Percentiles rank a stretch among this genome's conserved stretches.
phyloP scores from a whole-genome alignment of 2,888 invertebrate genomes.

The Agriopis aurantiaria region DNA sequence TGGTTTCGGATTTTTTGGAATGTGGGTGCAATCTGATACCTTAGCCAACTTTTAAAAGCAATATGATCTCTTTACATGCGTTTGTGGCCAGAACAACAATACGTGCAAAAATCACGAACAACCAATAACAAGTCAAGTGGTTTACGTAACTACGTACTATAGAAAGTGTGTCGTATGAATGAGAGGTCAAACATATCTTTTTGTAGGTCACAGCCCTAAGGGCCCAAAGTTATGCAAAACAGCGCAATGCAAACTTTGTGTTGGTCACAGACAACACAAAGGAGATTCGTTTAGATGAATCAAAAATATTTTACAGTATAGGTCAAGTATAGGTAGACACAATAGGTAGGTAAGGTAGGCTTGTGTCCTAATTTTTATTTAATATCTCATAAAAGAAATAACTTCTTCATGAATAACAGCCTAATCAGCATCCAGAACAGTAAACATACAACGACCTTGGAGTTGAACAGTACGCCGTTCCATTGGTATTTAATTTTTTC shows the following conservation, averaged over 20 bases:
- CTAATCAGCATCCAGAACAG: too few relatives aligned
- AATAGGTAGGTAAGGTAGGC: too few relatives aligned
- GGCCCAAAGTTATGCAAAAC: constrained; percentile 37
- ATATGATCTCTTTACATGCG: constrained; percentile 24
- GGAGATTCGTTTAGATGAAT: neutral
- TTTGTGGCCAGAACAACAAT: constrained; percentile 38
- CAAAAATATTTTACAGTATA: neutral
- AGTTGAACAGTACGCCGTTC: too few relatives aligned
- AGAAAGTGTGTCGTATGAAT: constrained; percentile 51
- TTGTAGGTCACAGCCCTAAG: constrained; percentile 45
- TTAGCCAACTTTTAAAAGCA: constrained; percentile 25
- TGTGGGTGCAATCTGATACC: constrained; percentile 16
- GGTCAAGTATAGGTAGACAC: neutral
- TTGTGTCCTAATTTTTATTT: too few relatives aligned
- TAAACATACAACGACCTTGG: too few relatives aligned
- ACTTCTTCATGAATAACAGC: too few relatives aligned
- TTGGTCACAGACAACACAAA: neutral
- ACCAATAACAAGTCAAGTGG: constrained; percentile 36
- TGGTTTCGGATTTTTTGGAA: constrained; percentile 23
- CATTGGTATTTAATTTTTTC: too few relatives aligned
- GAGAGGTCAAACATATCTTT: constrained; percentile 50
- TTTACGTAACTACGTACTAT: constrained; percentile 47
- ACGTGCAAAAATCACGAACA: constrained; percentile 46
- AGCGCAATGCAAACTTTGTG: neutral
- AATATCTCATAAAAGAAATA: too few relatives aligned